phyloP scores from a whole-genome alignment of 2,113 vertebrate genomes.

The Alosa alosa region DNA sequence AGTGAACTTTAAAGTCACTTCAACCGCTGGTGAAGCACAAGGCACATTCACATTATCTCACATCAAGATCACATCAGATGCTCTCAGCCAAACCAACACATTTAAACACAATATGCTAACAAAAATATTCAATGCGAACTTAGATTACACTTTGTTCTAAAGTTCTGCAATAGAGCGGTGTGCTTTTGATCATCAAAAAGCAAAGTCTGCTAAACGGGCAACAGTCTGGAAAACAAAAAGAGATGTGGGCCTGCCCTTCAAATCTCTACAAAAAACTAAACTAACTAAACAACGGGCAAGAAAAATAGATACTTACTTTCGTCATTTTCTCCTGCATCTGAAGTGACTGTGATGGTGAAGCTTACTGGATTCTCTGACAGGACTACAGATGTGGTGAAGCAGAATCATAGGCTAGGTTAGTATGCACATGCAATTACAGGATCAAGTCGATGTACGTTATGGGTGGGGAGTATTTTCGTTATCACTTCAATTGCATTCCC shows the following conservation, averaged over 20 bases:
- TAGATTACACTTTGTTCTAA: not conserved
- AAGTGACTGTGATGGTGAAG: conserved; percentile 95
- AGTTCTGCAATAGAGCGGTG: not conserved
- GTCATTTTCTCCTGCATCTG: conserved; percentile 86
- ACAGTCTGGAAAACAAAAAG: too few relatives aligned
- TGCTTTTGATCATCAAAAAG: not conserved
- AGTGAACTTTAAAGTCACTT: conserved; percentile 91
- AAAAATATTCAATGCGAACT: not conserved
- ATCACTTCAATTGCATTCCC: not conserved
- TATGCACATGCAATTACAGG: too few relatives aligned
- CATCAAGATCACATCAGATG: not conserved
- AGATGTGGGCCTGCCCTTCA: too few relatives aligned
- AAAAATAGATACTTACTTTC: conserved; percentile 81
- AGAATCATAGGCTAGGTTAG: conserved; percentile 5
- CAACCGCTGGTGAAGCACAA: conserved; percentile 73
- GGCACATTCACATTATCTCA: not conserved
- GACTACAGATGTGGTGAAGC: conserved; percentile 66
- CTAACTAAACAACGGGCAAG: not conserved
- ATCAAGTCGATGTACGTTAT: not conserved
- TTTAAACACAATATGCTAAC: not conserved
- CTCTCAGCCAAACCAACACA: not conserved
- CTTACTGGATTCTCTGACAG: conserved; percentile 86
- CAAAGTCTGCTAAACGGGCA: too few relatives aligned
- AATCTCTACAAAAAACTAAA: too few relatives aligned
- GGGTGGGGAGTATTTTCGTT: not conserved